Evolutionary conservation across 2,113 vertebrate species (phyloP).

Genomic region (Rutilus rutilus): DNA sequence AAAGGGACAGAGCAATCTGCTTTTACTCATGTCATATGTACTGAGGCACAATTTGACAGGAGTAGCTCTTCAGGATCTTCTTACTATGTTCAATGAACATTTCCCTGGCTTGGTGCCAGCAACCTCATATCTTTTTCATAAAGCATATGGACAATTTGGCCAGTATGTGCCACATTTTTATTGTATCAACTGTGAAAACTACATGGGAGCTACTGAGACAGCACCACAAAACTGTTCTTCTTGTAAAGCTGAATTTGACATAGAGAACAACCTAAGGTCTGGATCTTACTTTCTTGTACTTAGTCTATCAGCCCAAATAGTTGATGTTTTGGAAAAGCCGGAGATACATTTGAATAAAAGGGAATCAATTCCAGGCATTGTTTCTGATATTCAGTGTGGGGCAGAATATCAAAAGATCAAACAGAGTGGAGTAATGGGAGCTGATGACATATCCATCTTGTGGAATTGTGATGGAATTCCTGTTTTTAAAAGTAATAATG

Average conservation of each 20-base stretch:
- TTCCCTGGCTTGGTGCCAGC: conserved; percentile 49
- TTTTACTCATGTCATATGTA: conserved; percentile 40
- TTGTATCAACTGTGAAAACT: not conserved
- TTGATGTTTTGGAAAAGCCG: conserved; percentile 29
- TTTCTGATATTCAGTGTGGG: conserved; percentile 45
- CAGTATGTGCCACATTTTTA: not conserved
- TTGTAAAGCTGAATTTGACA: too few relatives aligned
- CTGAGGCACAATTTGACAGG: conserved; percentile 40
- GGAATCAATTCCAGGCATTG: too few relatives aligned
- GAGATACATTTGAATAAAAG: not conserved
- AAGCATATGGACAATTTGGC: too few relatives aligned
- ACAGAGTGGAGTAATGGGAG: conserved; percentile 9
- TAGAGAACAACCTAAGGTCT: not conserved
- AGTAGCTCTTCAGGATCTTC: conserved; percentile 41
- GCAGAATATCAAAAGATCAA: conserved; percentile 36
- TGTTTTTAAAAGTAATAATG: conserved; percentile 52
- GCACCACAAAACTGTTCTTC: too few relatives aligned
- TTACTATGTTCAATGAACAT: conserved; percentile 43
- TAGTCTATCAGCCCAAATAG: conserved; percentile 40
- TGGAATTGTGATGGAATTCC: conserved; percentile 56
- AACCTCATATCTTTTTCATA: not conserved
- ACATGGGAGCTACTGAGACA: too few relatives aligned
- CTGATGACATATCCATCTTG: conserved; percentile 41
- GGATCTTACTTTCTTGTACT: conserved; percentile 33
- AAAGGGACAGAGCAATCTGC: conserved; percentile 41